A percentile compares a stretch with the other conserved stretches of the same genome.
Conservation (phyloP, 2,888 invertebrate species). For the Caradrina kadenii region DNA sequence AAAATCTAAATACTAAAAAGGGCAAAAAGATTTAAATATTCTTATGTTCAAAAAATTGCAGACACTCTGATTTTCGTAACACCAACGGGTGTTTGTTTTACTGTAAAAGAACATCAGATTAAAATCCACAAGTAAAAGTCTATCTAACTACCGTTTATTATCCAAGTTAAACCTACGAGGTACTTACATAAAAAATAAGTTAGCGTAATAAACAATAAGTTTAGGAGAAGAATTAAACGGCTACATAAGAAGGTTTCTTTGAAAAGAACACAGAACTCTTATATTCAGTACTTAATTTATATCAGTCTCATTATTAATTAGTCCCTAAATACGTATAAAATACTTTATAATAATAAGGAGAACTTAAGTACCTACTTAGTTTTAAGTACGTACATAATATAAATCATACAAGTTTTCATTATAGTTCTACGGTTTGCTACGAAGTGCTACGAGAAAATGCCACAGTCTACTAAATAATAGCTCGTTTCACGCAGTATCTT, state of each 20-base stretch:
- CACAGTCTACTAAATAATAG: slow-evolving; percentile 81
- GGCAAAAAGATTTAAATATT: no score
- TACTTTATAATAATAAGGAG: neutral
- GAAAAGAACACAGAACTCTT: slow-evolving; percentile 7
- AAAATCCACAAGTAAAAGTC: neutral
- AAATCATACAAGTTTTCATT: slow-evolving; percentile 53
- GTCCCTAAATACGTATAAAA: neutral
- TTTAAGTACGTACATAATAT: slow-evolving; percentile 2
- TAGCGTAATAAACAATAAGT: neutral
- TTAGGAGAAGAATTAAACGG: neutral
- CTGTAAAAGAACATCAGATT: neutral
- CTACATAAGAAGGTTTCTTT: neutral
- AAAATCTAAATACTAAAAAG: neutral
- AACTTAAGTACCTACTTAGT: neutral
- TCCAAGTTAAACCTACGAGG: neutral
- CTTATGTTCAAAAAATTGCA: slow-evolving; percentile 7
- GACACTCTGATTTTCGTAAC: neutral
- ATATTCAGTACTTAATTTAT: slow-evolving; percentile 7
- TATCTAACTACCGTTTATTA: slow-evolving; percentile 1
- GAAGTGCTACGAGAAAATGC: slow-evolving; percentile 75
- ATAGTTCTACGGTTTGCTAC: slow-evolving; percentile 65
- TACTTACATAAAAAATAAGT: neutral
- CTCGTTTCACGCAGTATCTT: slow-evolving; percentile 81
- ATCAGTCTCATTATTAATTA: neutral
- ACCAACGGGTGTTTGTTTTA: neutral